phyloP scores from a whole-genome alignment of 2,888 invertebrate genomes.

The Stenurella melanura region DNA sequence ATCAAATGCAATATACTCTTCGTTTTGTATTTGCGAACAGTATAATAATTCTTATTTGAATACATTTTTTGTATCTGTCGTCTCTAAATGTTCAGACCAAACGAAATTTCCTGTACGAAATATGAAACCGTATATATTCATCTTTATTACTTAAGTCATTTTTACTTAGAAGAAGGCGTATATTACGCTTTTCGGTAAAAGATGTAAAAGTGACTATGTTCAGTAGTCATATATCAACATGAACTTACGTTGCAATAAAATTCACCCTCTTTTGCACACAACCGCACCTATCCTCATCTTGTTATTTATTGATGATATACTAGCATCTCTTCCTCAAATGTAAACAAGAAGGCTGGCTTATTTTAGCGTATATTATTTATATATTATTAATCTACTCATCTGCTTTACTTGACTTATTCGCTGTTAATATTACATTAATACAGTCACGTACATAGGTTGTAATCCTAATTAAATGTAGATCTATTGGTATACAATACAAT shows the following conservation, averaged over 20 bases:
- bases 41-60: too few relatives aligned
- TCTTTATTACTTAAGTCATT: conserved; percentile 13
- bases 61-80: not conserved
- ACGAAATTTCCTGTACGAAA: not conserved
- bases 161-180: conserved; percentile 2
- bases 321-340: not conserved
- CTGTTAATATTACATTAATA: not conserved
- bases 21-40: too few relatives aligned
- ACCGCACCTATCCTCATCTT: conserved; percentile 6
- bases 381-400: not conserved
- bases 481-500: too few relatives aligned
- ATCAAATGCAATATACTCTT: too few relatives aligned
- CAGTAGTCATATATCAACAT: conserved; percentile 48
- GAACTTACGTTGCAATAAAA: conserved; percentile 51
- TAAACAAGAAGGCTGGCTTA: not conserved
- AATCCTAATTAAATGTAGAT: not conserved
- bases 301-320: conserved; percentile 35
- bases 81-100: not conserved
- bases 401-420: not conserved
- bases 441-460: not conserved
- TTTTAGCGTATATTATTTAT: not conserved
- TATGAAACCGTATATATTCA: not conserved
- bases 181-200: not conserved
- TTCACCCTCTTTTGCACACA: conserved; percentile 34
- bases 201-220: conserved; percentile 43